Base-by-base conservation (phyloP, 2,888 invertebrate genomes). In the Plagodis dolabraria region DNA sequence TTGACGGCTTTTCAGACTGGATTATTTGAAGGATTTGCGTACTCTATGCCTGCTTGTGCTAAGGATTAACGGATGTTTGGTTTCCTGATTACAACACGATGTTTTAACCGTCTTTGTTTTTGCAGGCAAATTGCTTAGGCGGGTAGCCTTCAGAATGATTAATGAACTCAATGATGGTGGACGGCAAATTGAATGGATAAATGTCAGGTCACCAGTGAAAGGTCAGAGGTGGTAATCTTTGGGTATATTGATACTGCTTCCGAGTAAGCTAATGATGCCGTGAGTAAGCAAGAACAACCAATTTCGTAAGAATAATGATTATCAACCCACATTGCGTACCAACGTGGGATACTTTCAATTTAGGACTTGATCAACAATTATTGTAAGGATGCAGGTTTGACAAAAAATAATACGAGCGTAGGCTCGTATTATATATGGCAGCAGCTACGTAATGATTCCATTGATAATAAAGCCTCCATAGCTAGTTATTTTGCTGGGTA, bases 21-120 rank as follows among this genome's bases (percentile, higher is more conserved):
- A 89, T 89, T 90, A 90, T 87, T 87, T 85, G 83, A 82, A 80
- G 87, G 89, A 89, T 91, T 88, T 84, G 79, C 87, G 87, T 89
- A 89, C 83, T 80, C 77, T 83, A 81, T 84, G 85, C 83, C 83
- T 83, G 85, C 82, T 87, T 87, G 80, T 72, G 74, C 70, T 77
- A 77, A 79, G 82, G 85, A 89, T 90, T 89, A 89, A 80, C 77
- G 69, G 76, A 76, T 81, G 84, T 89, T 89, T 86, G 77, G 75
- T 69, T 80, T 80, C 69, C 70, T 64, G 79, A 81, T 86, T 84
- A 83, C 73, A 74, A 63, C 76, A 69, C 65, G 65, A 71, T 72
- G 74, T 78, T 81, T 78, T 76, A 81, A 78, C 77, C 75, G 75
- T 79, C 49, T 75, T 72, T 83, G 82, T 84, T 85, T 84, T 84